Percentiles rank a stretch among this genome's conserved stretches.
phyloP scores from a whole-genome alignment of 2,888 invertebrate genomes.

The Nezara viridula region DNA sequence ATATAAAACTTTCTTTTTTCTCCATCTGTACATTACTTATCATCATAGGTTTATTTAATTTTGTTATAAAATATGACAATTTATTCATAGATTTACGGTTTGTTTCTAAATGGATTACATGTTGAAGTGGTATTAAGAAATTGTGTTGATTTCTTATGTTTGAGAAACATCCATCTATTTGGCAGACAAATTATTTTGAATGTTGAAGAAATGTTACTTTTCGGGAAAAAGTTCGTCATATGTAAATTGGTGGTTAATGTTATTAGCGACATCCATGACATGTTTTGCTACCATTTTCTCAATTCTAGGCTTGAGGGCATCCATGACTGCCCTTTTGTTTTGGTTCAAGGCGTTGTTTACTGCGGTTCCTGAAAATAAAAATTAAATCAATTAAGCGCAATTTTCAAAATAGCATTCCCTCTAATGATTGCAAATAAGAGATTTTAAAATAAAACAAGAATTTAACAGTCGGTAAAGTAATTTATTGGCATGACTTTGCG shows the following conservation, averaged over 20 bases:
- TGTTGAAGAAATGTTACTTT: background rate
- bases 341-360: constrained; percentile 79
- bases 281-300: constrained; percentile 76
- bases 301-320: constrained; percentile 78
- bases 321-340: constrained; percentile 77
- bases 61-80: too few relatives aligned
- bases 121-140: too few relatives aligned
- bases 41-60: background rate
- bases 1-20: background rate
- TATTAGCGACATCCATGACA: constrained; percentile 79
- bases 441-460: background rate
- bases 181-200: too few relatives aligned
- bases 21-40: background rate
- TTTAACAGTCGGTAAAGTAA: background rate
- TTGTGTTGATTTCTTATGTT: too few relatives aligned
- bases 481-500: background rate
- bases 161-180: too few relatives aligned
- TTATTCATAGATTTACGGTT: background rate
- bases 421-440: background rate
- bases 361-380: constrained; percentile 72
- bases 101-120: background rate
- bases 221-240: constrained; percentile 79
- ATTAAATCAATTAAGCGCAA: background rate
- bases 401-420: background rate
- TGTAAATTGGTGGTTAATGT: constrained; percentile 79